Base-by-base conservation (phyloP, 2,113 vertebrate species). In the Toxotes chatareus region DNA sequence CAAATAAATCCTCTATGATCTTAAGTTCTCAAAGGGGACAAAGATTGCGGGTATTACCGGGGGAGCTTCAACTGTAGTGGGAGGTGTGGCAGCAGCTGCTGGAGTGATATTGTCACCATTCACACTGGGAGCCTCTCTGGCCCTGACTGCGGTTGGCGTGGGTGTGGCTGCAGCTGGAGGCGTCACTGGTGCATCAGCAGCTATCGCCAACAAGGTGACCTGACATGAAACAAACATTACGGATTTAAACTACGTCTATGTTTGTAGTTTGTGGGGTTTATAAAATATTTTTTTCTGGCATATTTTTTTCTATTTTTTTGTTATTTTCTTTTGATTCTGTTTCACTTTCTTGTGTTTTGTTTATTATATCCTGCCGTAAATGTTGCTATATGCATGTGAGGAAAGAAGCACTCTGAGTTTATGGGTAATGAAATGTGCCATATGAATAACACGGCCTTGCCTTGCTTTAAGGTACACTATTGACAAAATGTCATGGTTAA, bases 11-110 rank as follows among this genome's bases (percentile, higher is more conserved):
- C 10, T 3, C 19, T 72, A 60, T 14, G 21, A 51, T 55, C 3
- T 38, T 13, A 19, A 79, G 64, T 68, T 84, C 40, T 81, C 85
- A 61, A 93, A 84, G 61, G 77, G 76, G 14, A 87, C 89, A 4
- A 90, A 86, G 69, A 88, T 93, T 0, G 92, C 90, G 34, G 91
- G 87, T 57, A 90, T 94, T 42, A 88, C 87, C 3, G 94, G 94
- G 31, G 93, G 92, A 0, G 69, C 93, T 19, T 61, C 89, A 11
- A 66, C 83, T 7, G 87, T 82, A 1, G 74, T 81, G 0, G 94
- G 93, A 16, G 91, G 89, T 16, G 88, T 86, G 23, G 78, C 88
- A 1, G 86, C 86, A 27, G 85, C 86, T 4, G 93, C 92, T 1
- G 94, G 94, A 8, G 55, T 94, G 19, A 76, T 86, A 13, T 70